Base-by-base conservation (phyloP, 2,113 vertebrate species). In the Chunga burmeisteri region DNA sequence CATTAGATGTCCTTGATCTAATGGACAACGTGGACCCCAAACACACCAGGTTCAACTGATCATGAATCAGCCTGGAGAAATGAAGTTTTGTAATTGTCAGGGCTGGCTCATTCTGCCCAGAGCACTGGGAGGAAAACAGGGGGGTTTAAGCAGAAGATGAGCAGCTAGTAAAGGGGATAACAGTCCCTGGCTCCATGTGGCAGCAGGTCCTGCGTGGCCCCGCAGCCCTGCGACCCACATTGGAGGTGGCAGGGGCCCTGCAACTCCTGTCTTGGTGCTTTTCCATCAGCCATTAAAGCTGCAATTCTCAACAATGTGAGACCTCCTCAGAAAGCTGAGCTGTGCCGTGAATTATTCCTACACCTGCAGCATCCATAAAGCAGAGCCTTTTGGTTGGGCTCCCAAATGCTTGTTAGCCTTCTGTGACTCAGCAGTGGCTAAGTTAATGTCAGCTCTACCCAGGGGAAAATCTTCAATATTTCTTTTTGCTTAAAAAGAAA, bases 371-470 rank as follows among this genome's bases (percentile, higher is more conserved):
- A 78, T 84, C 89, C 70, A 7, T 77, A 84, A 81, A 89, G 65
- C 46, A 49, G 47, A 79, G 47, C 46, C 8, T 90, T 94, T 96
- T 90, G 56, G 62, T 93, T 55, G 59, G 84, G 84, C 30, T 97
- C 74, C 84, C 79, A 86, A 94, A 86, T 10, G 59, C 82, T 63
- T 91, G 66, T 95, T 88, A 96, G 81, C 38, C 91, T 95, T 96
- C 66, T 38, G 78, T 96, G 94, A 95, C 91, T 95, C 91, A 96
- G 94, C 93, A 84, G 71, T 91, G 93, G 75, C 72, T 96, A 90
- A 95, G 94, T 96, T 95, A 95, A 96, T 94, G 93, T 94, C 94
- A 97, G 87, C n/a, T 78, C 78, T 88, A 25, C 94, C 79, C 93
- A 59, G 67, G 93, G 81, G 89, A 91, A 96, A 66, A 90, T 16